Percentiles rank a stretch among this genome's conserved stretches.
Conservation (phyloP, 2,888 invertebrate species). For the Acanthopleura granulata region DNA sequence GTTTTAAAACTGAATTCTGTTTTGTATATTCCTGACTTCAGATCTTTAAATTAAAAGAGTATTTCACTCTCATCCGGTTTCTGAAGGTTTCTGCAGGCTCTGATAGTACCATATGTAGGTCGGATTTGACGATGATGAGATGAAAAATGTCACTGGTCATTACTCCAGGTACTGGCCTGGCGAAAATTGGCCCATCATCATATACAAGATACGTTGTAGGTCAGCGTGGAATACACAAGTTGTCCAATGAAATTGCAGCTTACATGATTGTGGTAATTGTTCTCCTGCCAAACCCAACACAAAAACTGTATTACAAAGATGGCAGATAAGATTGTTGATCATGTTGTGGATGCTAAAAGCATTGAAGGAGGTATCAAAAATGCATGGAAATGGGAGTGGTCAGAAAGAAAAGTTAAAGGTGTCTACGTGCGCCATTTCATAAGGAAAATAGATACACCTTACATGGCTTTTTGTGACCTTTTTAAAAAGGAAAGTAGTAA, state of each 20-base stretch:
- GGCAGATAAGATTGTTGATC: neutral
- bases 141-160: too few species aligned
- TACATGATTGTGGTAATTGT: too few species aligned
- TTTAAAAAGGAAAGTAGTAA: neutral
- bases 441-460: neutral
- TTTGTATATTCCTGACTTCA: neutral
- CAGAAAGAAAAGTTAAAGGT: neutral
- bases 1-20: neutral
- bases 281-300: neutral
- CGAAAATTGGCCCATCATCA: neutral
- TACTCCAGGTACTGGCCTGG: neutral
- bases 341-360: neutral
- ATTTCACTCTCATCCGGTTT: too few species aligned
- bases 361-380: neutral
- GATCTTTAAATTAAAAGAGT: neutral
- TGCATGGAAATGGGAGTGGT: neutral
- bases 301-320: neutral
- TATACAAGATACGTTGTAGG: too few species aligned
- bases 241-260: neutral
- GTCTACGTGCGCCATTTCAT: too few species aligned
- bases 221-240: neutral
- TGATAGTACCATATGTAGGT: neutral
- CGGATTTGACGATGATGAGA: too few species aligned
- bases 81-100: too few species aligned
- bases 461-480: neutral